phyloP scores from a whole-genome alignment of 2,113 vertebrate genomes.

The Pungitius pungitius region DNA sequence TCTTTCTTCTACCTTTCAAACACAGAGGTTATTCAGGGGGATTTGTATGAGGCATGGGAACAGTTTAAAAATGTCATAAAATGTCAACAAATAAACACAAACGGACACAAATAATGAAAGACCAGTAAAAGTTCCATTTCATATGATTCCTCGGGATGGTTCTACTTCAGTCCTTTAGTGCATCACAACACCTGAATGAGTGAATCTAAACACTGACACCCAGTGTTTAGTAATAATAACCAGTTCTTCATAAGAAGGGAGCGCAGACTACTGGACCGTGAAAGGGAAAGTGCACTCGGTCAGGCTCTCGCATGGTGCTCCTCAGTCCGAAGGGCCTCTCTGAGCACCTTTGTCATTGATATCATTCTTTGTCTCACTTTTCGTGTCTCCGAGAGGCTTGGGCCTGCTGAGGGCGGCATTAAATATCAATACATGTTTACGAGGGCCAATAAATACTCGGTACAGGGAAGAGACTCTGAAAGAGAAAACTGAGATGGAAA shows the following conservation, averaged over 20 bases:
- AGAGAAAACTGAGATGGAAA: slow-evolving; percentile 32
- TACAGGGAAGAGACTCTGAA: slow-evolving; percentile 34
- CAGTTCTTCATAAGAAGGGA: neutral
- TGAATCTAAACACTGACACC: neutral
- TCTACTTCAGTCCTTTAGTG: neutral
- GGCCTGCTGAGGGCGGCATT: slow-evolving; percentile 71
- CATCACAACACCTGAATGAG: neutral
- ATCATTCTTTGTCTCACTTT: slow-evolving; percentile 61
- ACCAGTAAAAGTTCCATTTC: neutral
- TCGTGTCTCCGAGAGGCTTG: slow-evolving; percentile 48
- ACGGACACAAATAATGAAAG: neutral
- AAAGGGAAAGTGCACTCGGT: neutral
- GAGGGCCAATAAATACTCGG: slow-evolving; percentile 63
- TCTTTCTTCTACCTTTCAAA: neutral
- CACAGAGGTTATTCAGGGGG: slow-evolving; percentile 2
- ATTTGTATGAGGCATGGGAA: neutral
- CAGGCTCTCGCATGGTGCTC: slow-evolving; percentile 3
- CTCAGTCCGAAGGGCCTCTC: neutral
- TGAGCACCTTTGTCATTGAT: slow-evolving; percentile 68
- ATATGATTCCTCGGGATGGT: neutral
- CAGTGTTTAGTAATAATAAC: too few species aligned
- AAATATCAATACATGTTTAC: slow-evolving; percentile 82
- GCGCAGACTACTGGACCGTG: neutral
- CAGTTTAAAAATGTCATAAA: neutral
- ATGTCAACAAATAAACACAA: neutral